Evolutionary conservation across 2,888 invertebrate genomes (phyloP), one percentile per base, ranked within the genome.

Genomic region (Dynastes grantii): DNA sequence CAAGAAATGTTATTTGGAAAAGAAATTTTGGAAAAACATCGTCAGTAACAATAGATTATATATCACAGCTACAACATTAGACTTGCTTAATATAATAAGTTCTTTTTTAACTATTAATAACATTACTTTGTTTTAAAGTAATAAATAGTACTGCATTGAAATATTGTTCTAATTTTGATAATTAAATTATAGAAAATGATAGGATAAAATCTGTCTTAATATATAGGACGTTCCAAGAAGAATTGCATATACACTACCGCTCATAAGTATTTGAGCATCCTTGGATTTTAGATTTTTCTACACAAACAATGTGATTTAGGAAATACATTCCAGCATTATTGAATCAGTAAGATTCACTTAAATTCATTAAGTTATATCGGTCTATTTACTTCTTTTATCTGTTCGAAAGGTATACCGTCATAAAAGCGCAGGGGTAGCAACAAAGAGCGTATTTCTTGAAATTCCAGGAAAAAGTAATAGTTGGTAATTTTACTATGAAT

Each of bases 11-110:
- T 16, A 53, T 53, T 53, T 11, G 27, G 11, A 11, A 61, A 61
- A 61, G 61, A 61, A 61, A 29, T 6, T 27, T 61, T 13, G 45
- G 11, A 53, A n/a, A 53, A 53, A 53, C 53, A 53, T 53, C 53
- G n/a, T 53, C n/a, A 53, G 16, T 16, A 53, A 53, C 16, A 53
- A 53, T n/a, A 53, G 29, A 61, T 61, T 61, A 61, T 22, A 22
- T 61, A 61, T 61, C 61, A 61, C 61, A 61, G 61, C 22, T 61
- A 61, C 22, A 9, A 27, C 2, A 61, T n/a, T 55, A 55, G 45
- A 11, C 8, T 45, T 45, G 11, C 1, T 45, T 11, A 16, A n/a
- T 53, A 3, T 53, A 53, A 11, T 16, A n/a, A 11, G 13, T 53
- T 53, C 13, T 6, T 13, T 6, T 53, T 53, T 53, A n/a, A 37